phyloP scores from a whole-genome alignment of 2,888 invertebrate species.

The Junonia oenone region DNA sequence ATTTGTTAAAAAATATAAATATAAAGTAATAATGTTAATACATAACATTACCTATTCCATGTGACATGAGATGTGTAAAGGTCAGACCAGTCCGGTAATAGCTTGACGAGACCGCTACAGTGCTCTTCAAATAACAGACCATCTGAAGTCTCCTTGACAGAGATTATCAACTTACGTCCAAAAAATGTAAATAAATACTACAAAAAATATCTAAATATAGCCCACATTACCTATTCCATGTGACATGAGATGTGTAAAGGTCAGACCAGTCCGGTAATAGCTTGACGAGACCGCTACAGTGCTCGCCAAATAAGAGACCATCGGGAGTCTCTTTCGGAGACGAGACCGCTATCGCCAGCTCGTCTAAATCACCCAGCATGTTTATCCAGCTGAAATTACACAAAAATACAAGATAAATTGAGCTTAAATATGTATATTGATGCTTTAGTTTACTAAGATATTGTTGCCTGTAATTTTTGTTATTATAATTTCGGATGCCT shows the following conservation, averaged over 20 bases:
- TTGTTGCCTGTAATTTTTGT: too few relatives aligned
- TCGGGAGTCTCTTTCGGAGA: slow-evolving; percentile 42
- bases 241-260: slow-evolving; percentile 81
- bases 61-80: slow-evolving; percentile 83
- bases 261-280: slow-evolving; percentile 79
- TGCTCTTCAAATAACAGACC: slow-evolving; percentile 67
- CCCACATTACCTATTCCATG: slow-evolving; percentile 80
- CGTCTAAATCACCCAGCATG: slow-evolving; percentile 82
- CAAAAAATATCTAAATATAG: too few relatives aligned
- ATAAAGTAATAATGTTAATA: too few relatives aligned
- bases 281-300: slow-evolving; percentile 84
- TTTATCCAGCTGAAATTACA: slow-evolving; percentile 79
- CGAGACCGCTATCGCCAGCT: slow-evolving; percentile 70
- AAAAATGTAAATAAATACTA: too few relatives aligned
- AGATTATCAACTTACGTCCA: too few relatives aligned
- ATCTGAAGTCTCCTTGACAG: too few relatives aligned
- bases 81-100: slow-evolving; percentile 79
- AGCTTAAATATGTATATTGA: too few relatives aligned
- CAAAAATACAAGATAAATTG: too few relatives aligned
- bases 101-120: slow-evolving; percentile 84
- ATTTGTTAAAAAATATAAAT: too few relatives aligned
- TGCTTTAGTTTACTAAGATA: too few relatives aligned
- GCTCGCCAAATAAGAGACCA: slow-evolving; percentile 61
- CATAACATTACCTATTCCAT: slow-evolving; percentile 75
- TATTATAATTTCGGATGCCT: too few relatives aligned